Conservation (phyloP, 1,140 invertebrate species). For the Acromyrmex charruanus region DNA sequence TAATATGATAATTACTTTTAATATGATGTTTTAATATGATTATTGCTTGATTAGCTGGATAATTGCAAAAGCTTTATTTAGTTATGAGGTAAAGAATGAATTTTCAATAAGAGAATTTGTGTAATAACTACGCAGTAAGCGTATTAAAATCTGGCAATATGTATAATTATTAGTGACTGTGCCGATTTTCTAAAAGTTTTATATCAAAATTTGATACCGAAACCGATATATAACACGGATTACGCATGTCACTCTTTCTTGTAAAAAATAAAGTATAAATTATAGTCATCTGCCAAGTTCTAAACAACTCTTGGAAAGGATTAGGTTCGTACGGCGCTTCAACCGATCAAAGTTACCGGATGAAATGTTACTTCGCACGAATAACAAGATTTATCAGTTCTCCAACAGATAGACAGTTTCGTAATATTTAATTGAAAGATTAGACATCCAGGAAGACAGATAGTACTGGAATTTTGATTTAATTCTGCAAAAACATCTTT, state of each 20-base stretch:
- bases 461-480: neutral
- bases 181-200: neutral
- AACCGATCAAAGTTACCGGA: neutral
- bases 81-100: conserved; percentile 6
- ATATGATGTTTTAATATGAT: neutral
- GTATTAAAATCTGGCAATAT: conserved; percentile 9
- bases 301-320: neutral
- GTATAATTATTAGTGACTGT: conserved; percentile 1
- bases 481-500: neutral
- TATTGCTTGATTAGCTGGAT: neutral
- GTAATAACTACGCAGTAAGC: neutral
- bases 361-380: neutral
- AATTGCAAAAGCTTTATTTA: conserved; percentile 28
- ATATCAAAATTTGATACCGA: neutral
- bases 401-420: neutral
- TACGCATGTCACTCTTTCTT: neutral
- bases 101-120: neutral
- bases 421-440: neutral
- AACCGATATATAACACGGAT: neutral
- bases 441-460: neutral
- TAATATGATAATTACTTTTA: neutral
- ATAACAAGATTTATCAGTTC: neutral
- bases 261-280: neutral
- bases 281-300: neutral
- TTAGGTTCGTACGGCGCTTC: neutral